These are phyloP conservation scores for Anhinga anhinga DNA, from an alignment of 2,113 vertebrate genomes.

Conservation along the genomic window DNA sequence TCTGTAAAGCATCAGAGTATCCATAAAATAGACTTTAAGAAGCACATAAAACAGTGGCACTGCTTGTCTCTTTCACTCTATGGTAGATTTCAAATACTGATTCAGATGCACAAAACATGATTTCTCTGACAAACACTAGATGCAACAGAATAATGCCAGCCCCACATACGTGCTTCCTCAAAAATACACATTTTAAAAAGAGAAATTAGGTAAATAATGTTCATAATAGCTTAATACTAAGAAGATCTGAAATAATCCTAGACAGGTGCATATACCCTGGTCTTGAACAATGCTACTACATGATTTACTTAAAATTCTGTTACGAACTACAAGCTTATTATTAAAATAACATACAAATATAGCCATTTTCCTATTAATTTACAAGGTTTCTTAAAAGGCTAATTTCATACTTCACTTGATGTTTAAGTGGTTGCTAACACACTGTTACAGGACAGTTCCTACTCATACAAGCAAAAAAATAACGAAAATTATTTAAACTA, in stretches of 20 bases:
- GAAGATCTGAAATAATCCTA: not conserved
- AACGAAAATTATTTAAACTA: not conserved
- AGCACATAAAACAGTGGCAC: not conserved
- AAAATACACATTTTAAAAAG: not conserved
- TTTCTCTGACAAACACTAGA: not conserved
- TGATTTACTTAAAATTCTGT: not conserved
- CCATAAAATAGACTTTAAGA: not conserved
- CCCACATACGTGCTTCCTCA: not conserved
- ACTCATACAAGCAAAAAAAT: not conserved
- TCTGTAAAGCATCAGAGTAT: not conserved
- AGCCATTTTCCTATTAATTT: not conserved
- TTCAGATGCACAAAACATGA: not conserved
- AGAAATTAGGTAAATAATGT: not conserved
- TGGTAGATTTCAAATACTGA: not conserved
- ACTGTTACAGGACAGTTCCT: not conserved
- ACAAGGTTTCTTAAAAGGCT: not conserved
- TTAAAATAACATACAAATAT: not conserved
- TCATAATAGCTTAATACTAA: not conserved
- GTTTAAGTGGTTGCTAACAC: not conserved
- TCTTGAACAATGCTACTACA: not conserved
- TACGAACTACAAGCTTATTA: not conserved
- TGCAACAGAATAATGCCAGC: not conserved
- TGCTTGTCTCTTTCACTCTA: not conserved
- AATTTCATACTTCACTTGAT: not conserved
- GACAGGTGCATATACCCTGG: not conserved